Conservation (phyloP, 92 coral and sea anemone species). For the Porites divaricata region DNA sequence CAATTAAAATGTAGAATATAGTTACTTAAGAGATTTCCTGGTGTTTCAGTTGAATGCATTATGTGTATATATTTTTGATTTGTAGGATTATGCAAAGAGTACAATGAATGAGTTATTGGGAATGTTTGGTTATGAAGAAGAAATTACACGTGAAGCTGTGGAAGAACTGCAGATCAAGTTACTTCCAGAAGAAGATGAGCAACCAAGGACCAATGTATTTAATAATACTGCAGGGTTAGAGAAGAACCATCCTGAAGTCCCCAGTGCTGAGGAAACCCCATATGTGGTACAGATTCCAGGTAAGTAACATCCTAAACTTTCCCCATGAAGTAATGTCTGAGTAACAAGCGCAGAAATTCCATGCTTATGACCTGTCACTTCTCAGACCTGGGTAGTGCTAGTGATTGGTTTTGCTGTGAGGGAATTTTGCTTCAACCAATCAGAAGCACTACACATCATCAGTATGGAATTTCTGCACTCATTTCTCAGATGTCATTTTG, state of each 20-base stretch:
- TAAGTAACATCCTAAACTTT: not conserved
- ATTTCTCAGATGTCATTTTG: too few relatives aligned
- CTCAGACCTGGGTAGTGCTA: too few relatives aligned
- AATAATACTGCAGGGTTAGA: conserved; percentile 7
- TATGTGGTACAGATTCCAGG: conserved; percentile 72
- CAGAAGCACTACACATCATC: too few relatives aligned
- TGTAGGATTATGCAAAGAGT: conserved; percentile 96
- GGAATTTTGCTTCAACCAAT: too few relatives aligned
- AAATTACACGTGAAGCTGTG: conserved; percentile 83
- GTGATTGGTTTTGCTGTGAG: too few relatives aligned
- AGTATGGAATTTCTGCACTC: too few relatives aligned
- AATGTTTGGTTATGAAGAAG: conserved; percentile 96
- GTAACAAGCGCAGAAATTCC: too few relatives aligned
- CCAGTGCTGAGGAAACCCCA: conserved; percentile 33
- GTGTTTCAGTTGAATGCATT: too few relatives aligned
- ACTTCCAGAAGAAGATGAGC: conserved; percentile 45
- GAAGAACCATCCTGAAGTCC: conserved; percentile 11
- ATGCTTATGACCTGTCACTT: too few relatives aligned
- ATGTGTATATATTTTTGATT: not conserved
- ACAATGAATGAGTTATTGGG: conserved; percentile 97
- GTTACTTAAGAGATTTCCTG: too few relatives aligned
- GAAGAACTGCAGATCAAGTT: conserved; percentile 76
- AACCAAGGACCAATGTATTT: not conserved
- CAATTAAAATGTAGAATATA: too few relatives aligned
- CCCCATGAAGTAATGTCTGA: too few relatives aligned